phyloP scores from a whole-genome alignment of 1,140 invertebrate species.

The Acromyrmex echinatior region DNA sequence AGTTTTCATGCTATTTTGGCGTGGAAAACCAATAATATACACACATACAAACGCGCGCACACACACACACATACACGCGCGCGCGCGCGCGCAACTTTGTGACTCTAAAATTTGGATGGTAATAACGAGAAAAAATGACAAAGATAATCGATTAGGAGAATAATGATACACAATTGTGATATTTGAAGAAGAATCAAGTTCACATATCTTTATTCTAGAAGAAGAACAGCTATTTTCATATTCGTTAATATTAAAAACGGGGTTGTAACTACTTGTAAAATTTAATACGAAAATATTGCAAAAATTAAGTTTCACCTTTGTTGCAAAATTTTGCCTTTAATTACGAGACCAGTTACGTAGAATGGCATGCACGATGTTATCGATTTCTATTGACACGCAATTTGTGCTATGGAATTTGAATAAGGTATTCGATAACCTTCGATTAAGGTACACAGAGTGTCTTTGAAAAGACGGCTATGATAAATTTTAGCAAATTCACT shows the following conservation, averaged over 20 bases:
- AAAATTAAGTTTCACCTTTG: neutral
- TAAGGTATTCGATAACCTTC: constrained; percentile 27
- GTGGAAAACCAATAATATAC: neutral
- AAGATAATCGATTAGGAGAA: constrained; percentile 10
- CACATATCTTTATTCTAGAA: neutral
- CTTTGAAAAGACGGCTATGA: neutral
- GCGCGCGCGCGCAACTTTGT: neutral
- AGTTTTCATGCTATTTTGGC: neutral
- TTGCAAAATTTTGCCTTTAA: constrained; percentile 25
- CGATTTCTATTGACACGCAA: constrained; percentile 61
- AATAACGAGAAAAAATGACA: constrained; percentile 40
- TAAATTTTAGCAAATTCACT: constrained; percentile 25
- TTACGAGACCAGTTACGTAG: constrained; percentile 25
- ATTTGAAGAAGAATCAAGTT: neutral
- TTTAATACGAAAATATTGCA: neutral
- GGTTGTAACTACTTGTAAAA: neutral
- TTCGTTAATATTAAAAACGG: neutral
- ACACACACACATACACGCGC: neutral
- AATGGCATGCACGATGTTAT: constrained; percentile 55
- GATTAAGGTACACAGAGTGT: constrained; percentile 17
- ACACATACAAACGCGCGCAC: neutral
- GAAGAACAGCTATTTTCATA: neutral
- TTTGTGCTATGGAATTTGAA: constrained; percentile 58
- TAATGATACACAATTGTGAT: constrained; percentile 41
- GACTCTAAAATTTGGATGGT: neutral